Evolutionary conservation across 1,140 invertebrate species (phyloP).

Genomic region (Schlechtendalia chinensis): DNA sequence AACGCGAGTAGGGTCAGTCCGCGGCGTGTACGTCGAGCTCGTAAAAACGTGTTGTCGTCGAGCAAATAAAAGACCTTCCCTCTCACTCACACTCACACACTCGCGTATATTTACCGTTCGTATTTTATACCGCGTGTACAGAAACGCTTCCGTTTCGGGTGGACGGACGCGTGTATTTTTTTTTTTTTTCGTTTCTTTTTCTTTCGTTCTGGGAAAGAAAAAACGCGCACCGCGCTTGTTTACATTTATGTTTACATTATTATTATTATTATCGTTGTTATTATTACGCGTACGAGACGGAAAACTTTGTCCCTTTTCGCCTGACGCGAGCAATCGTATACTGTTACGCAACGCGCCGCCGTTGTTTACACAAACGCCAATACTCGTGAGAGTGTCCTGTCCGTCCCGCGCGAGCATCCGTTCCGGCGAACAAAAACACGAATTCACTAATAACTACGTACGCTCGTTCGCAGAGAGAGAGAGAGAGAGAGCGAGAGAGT

Average conservation of each 20-base stretch:
- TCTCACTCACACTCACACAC: no score
- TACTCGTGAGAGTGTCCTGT: no score
- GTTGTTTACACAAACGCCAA: slow-evolving; percentile 19
- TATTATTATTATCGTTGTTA: no score
- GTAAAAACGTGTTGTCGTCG: slow-evolving; percentile 6
- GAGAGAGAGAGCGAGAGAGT: no score
- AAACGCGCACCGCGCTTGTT: background rate
- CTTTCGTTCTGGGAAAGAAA: slow-evolving; percentile 25
- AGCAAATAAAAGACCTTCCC: slow-evolving; percentile 21
- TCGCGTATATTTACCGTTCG: slow-evolving; percentile 5
- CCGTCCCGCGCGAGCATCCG: no score
- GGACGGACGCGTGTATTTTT: slow-evolving; percentile 4
- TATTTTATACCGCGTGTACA: background rate
- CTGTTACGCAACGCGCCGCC: slow-evolving; percentile 19
- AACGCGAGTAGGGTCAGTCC: background rate
- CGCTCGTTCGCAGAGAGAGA: no score
- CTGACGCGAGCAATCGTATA: background rate
- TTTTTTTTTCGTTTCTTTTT: no score
- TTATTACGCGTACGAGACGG: background rate
- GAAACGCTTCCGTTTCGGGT: slow-evolving; percentile 38
- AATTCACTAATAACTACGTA: no score
- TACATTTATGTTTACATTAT: background rate
- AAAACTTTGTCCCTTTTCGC: slow-evolving; percentile 7
- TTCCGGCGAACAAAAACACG: no score
- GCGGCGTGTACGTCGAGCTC: no score